Evolutionary conservation across 2,113 vertebrate species (phyloP).

Genomic region (Engystomops pustulosus): DNA sequence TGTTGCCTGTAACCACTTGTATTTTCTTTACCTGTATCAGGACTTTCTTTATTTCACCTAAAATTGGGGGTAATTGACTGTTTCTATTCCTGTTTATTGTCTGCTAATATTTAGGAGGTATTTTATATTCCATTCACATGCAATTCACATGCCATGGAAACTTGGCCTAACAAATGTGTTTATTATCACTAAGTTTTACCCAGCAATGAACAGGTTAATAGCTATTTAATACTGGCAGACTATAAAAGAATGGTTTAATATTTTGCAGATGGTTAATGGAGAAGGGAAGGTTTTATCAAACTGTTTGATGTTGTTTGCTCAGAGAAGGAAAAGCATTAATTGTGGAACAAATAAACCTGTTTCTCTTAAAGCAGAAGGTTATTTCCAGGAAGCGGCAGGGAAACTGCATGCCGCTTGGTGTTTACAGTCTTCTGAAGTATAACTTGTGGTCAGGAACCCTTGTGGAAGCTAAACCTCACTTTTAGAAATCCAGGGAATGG

Average conservation of each 20-base stretch:
- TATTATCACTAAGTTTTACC: not conserved
- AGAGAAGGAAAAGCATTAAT: slow-evolving; percentile 26
- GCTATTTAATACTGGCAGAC: not conserved
- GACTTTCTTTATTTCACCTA: too few relatives aligned
- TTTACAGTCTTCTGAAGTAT: not conserved
- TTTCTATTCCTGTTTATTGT: too few relatives aligned
- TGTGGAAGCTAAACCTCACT: not conserved
- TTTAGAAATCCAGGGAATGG: not conserved
- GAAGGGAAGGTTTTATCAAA: slow-evolving; percentile 21
- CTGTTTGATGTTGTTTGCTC: slow-evolving; percentile 32
- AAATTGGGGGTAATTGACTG: too few relatives aligned
- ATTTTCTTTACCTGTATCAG: too few relatives aligned
- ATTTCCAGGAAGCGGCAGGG: slow-evolving; percentile 20
- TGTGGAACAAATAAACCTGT: slow-evolving; percentile 29
- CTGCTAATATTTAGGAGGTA: too few relatives aligned
- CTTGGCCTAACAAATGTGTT: too few relatives aligned
- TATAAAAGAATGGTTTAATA: slow-evolving; percentile 7
- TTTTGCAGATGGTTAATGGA: slow-evolving; percentile 37
- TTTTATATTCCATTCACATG: too few relatives aligned
- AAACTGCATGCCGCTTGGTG: not conserved
- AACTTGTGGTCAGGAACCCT: not conserved
- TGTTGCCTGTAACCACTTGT: too few relatives aligned
- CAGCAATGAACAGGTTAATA: not conserved
- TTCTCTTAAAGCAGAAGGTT: slow-evolving; percentile 24
- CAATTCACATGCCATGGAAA: too few relatives aligned